These are phyloP conservation scores for Muscicapa striata DNA, from an alignment of 2,797 vertebrate species.

Conservation along the genomic window DNA sequence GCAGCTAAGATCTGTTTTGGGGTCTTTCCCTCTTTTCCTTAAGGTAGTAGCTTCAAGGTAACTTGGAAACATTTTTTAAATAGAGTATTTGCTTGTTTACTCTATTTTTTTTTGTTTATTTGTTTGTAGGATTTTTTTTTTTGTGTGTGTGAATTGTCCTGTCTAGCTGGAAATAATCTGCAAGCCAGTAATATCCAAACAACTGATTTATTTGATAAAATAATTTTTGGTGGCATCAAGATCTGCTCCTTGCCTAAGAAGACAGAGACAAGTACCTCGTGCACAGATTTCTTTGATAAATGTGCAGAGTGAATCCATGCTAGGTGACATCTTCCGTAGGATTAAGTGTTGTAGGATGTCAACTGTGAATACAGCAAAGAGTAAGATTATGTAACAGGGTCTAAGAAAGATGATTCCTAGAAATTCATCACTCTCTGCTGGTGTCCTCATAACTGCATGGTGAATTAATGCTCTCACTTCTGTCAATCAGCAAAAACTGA, in stretches of 20 bases:
- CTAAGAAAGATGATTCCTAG: neutral
- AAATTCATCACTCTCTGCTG: neutral
- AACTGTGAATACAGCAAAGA: neutral
- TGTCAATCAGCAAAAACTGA: constrained; percentile 3
- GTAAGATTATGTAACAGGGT: neutral
- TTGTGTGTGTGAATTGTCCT: neutral
- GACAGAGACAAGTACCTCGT: rapidly evolving
- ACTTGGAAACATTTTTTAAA: neutral
- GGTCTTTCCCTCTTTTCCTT: neutral
- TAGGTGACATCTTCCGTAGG: neutral
- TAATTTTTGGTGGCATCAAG: neutral
- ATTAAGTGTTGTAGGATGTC: neutral
- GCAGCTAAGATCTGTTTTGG: neutral
- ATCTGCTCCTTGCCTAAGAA: neutral
- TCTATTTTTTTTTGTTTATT: neutral
- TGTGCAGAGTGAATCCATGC: neutral
- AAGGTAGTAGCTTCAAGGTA: neutral
- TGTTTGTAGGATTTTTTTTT: neutral
- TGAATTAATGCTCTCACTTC: constrained; percentile 22
- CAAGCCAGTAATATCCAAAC: neutral
- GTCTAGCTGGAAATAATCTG: neutral
- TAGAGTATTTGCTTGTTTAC: neutral
- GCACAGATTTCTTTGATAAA: neutral
- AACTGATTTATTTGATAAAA: neutral
- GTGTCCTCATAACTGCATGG: neutral